These are phyloP conservation scores for Micromys minutus DNA, from an alignment of 2,113 vertebrate genomes.

Conservation along the genomic window DNA sequence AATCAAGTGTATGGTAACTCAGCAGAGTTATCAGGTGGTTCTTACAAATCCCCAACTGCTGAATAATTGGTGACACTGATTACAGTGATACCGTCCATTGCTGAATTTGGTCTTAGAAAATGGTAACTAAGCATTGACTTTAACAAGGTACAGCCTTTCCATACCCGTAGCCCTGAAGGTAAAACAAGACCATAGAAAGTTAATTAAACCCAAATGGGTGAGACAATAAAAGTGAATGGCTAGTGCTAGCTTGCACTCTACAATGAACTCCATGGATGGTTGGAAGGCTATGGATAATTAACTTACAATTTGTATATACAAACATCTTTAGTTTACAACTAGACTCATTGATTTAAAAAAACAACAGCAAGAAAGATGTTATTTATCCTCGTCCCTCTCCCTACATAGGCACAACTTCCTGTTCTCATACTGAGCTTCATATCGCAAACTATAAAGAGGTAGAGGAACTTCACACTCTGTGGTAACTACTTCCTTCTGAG, in stretches of 20 bases:
- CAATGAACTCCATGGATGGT: not conserved
- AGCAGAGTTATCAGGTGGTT: not conserved
- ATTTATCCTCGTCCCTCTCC: not conserved
- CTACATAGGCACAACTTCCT: not conserved
- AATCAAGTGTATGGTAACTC: not conserved
- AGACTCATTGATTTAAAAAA: not conserved
- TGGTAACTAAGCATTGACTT: not conserved
- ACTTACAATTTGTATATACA: constrained; percentile 46
- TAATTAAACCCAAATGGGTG: constrained; percentile 58
- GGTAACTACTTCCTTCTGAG: not conserved
- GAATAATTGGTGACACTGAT: not conserved
- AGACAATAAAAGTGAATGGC: constrained; percentile 54
- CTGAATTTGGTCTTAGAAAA: constrained; percentile 15
- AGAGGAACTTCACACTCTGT: not conserved
- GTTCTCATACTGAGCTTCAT: not conserved
- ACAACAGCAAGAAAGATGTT: not conserved
- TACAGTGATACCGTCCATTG: not conserved
- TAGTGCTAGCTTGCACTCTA: not conserved
- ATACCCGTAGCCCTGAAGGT: not conserved
- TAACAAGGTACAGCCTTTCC: constrained; percentile 15
- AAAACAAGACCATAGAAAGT: constrained; percentile 57
- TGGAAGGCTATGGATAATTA: constrained; percentile 56
- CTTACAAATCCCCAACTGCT: not conserved
- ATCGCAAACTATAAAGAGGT: not conserved
- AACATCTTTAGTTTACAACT: constrained; percentile 18